Evolutionary conservation across 2,888 invertebrate species (phyloP), one percentile per base, ranked within the genome.

Genomic region (Lepas anatifera): DNA sequence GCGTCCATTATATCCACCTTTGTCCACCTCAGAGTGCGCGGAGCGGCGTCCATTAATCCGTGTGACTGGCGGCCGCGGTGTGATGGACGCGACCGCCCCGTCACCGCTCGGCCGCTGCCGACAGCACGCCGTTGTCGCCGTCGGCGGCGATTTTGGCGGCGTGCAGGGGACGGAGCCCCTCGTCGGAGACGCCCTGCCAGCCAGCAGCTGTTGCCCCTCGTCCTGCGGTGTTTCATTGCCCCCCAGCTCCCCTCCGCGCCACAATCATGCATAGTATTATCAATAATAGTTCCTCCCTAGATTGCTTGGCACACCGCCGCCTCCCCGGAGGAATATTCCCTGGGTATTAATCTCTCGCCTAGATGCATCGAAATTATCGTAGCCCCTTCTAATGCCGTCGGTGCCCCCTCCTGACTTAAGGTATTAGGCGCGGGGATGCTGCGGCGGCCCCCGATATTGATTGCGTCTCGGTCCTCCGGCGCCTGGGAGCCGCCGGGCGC

Each of bases 241-340:
- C 58, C 58, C 58, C 58, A 22, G 32, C 58, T 58, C 32, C 32
- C 58, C 58, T 32, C 7, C 18, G 58, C 58, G 58, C 32, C 58
- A 58, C 58, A 58, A 58, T 58, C 58, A 58, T 58, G 58, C 58
- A 58, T 58, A 58, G 32, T 32, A 58, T 58, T 58, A 58, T 58
- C 58, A 58, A 58, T 58, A 58, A 58, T 58, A 58, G 58, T 58
- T 58, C 32, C 58, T 58, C 58, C 58, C 58, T 58, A 58, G 58
- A 58, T 58, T 58, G 58, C 58, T 32, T 58, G 6, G 29, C 41
- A 2, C 32, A 32, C 32, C 16, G 32, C 27, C 58, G 58, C 32
- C 58, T 58, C 58, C 58, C 58, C 32, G 18, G 58, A 58, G 58
- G 58, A 58, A 58, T 58, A 58, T 58, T 58, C 58, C 58, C 58